Evolutionary conservation across 2,113 vertebrate species (phyloP), one percentile per base, ranked within the genome.

Genomic region (Rostratula benghalensis): DNA sequence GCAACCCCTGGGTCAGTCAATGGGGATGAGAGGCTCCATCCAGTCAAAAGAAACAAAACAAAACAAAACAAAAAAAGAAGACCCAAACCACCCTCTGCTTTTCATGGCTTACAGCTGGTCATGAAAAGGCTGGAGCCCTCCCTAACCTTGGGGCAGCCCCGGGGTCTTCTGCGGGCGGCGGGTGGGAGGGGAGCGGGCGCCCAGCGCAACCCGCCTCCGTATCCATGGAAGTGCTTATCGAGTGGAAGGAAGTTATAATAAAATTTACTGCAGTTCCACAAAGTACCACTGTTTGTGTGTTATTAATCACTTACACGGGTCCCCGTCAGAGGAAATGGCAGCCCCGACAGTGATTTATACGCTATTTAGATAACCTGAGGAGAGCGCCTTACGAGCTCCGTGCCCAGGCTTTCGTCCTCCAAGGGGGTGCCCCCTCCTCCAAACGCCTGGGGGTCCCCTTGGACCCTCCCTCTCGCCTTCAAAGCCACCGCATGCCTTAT

Each of bases 81-180:
- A 27, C 51, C 51, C 51, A 5, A 7, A 2, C 22, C 35, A 50
- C 12, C 45, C 3, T 1, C n/a, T 93, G 60, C 37, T 93, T 84
- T 95, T 74, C 89, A 92, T 63, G 60, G 79, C 68, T 96, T 96
- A 61, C 97, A 97, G 93, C 74, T 97, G 92, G 57, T 39, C 63
- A 9, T 31, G 71, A 70, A 95, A 68, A 50, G 50, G 73, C 70
- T 57, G 94, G 73, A 78, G 43, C 67, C 76, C 87, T 75, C 53
- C 64, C 23, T 39, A 71, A 90, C 77, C 67, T 53, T 1, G 1
- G 41, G 67, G 24, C 45, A 71, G 51, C 35, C 35, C 15, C 2
- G 0, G 37, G 71, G 68, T 87, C 87, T 94, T 63, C 63, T 17
- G 18, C 7, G 9, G 85, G 37, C 19, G 15, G 31, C 21, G 25